Percentiles rank a stretch among this genome's conserved stretches.
phyloP scores from a whole-genome alignment of 1,140 invertebrate species.

The Homarus americanus region DNA sequence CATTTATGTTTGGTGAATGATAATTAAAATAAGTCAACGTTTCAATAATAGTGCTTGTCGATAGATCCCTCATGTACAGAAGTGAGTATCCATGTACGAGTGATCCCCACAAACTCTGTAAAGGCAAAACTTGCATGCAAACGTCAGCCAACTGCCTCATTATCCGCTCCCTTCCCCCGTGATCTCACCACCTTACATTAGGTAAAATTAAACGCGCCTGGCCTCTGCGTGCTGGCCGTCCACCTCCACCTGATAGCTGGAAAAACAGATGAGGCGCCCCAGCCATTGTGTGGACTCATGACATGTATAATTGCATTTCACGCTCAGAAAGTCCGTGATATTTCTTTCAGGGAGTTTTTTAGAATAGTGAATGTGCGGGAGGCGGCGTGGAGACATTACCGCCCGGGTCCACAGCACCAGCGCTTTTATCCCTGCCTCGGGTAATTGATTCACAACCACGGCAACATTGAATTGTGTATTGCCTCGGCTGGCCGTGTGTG shows the following conservation, averaged over 20 bases:
- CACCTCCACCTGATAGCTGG: not conserved
- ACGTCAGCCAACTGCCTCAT: not conserved
- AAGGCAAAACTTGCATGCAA: not conserved
- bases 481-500: too few relatives aligned
- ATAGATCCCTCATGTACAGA: too few relatives aligned
- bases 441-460: slow-evolving; percentile 37
- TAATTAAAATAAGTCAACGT: too few relatives aligned
- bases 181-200: not conserved
- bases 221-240: not conserved
- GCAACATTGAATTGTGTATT: slow-evolving; percentile 1
- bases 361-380: slow-evolving; percentile 17
- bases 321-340: slow-evolving; percentile 24
- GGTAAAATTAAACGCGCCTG: not conserved
- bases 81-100: too few relatives aligned
- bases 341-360: slow-evolving; percentile 29
- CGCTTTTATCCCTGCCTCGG: not conserved
- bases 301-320: slow-evolving; percentile 43
- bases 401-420: too few relatives aligned
- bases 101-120: too few relatives aligned
- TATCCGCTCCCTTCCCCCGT: not conserved
- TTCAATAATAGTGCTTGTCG: too few relatives aligned
- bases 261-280: not conserved
- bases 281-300: slow-evolving; percentile 14
- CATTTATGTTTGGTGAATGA: too few relatives aligned
- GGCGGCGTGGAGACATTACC: slow-evolving; percentile 36